These are phyloP conservation scores for Datnioides undecimradiatus DNA, from an alignment of 2,113 vertebrate genomes.

Conservation along the genomic window DNA sequence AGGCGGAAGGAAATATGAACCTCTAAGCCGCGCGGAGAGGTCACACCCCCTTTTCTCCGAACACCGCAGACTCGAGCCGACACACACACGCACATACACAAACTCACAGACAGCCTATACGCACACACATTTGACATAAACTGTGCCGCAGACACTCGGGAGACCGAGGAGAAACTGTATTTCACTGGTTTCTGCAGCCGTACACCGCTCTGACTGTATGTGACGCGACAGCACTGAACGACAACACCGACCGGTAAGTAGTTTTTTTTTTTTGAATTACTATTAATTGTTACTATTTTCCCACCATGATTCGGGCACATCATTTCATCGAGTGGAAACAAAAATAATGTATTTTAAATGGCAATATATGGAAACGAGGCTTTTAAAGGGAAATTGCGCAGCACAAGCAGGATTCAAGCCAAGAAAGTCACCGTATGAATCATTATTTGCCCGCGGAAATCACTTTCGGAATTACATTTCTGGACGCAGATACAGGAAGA, in stretches of 20 bases:
- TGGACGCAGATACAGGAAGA: background rate
- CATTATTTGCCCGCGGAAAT: background rate
- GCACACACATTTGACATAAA: slow-evolving; percentile 18
- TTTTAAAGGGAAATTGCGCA: background rate
- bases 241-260: slow-evolving; percentile 53
- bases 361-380: background rate
- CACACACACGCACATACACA: background rate
- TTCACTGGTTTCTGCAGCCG: background rate
- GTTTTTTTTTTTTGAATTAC: background rate
- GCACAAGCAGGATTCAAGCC: background rate
- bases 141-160: slow-evolving; percentile 7
- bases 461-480: background rate
- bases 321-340: background rate
- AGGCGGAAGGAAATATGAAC: slow-evolving; percentile 60
- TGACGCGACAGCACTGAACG: slow-evolving; percentile 5
- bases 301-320: too few relatives aligned
- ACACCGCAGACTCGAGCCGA: slow-evolving; percentile 12
- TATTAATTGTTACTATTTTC: accelerated
- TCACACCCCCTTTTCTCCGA: slow-evolving; percentile 55
- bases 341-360: background rate
- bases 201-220: slow-evolving; percentile 40
- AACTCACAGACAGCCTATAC: background rate
- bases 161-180: slow-evolving; percentile 11
- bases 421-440: background rate
- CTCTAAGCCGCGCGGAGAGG: slow-evolving; percentile 7